Conservation (phyloP, 2,113 vertebrate genomes). For the Esox niger region DNA sequence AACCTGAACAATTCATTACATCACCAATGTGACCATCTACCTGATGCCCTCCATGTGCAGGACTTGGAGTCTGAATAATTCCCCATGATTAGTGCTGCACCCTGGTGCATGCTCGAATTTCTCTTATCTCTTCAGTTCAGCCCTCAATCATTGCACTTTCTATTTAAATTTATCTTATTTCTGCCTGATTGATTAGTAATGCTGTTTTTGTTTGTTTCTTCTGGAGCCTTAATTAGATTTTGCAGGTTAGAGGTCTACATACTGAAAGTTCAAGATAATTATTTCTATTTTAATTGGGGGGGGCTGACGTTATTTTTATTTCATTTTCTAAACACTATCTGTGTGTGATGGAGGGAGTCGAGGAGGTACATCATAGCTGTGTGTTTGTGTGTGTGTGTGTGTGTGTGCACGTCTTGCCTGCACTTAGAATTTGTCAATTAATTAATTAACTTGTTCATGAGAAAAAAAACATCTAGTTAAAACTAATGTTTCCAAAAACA, state of each 20-base stretch:
- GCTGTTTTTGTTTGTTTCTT: constrained; percentile 53
- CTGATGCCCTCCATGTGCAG: constrained; percentile 32
- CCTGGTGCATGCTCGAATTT: constrained; percentile 23
- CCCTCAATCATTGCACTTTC: constrained; percentile 41
- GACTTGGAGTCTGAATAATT: constrained; percentile 51
- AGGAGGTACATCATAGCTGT: background rate
- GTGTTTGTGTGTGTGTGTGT: constrained; percentile 10
- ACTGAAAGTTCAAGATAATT: constrained; percentile 63
- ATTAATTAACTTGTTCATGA: no score
- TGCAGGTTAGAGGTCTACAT: constrained; percentile 58
- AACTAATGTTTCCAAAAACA: no score
- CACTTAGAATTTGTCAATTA: background rate
- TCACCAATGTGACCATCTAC: constrained; percentile 24
- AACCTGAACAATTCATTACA: constrained; percentile 27
- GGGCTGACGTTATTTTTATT: constrained; percentile 25
- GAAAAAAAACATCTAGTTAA: no score
- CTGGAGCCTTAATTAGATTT: constrained; percentile 61
- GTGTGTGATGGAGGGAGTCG: constrained; percentile 2
- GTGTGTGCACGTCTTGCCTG: background rate
- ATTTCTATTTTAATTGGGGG: constrained; percentile 45
- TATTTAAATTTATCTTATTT: constrained; percentile 56
- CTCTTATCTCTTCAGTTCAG: constrained; percentile 49
- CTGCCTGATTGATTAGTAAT: constrained; percentile 57
- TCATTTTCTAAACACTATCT: background rate
- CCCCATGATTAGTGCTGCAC: constrained; percentile 25